Evolutionary conservation across 2,888 invertebrate species (phyloP), one percentile per base, ranked within the genome.

Genomic region (Physocephala rufipes): DNA sequence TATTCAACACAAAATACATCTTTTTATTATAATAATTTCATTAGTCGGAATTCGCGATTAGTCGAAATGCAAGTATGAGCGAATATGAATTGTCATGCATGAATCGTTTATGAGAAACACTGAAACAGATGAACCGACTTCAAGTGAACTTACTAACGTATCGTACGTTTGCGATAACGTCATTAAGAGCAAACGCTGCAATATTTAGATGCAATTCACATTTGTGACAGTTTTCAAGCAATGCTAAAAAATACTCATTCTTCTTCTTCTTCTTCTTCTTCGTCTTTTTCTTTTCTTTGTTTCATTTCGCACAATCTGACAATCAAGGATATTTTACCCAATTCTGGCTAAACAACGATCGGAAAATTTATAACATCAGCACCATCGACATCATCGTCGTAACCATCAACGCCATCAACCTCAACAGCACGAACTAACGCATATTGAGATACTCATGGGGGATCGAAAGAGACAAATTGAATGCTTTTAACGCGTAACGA

Each of bases 221-320:
- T 66, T 51, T 26, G 36, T 51, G 53, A 66, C 66, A 66, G 53
- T 53, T 53, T 66, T 66, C 21, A 53, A 49, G 45, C 66, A 66
- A 28, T 19, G 53, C 66, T 53, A 53, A 66, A 49, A 24, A 24
- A 21, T n/a, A 45, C 51, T n/a, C 36, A 4, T 36, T 36, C 36
- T 36, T n/a, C n/a, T n/a, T n/a, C n/a, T n/a, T n/a, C n/a, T n/a
- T n/a, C n/a, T n/a, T n/a, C n/a, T n/a, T n/a, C n/a, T n/a, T n/a
- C n/a, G n/a, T n/a, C n/a, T n/a, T n/a, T n/a, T n/a, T n/a, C n/a
- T n/a, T n/a, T n/a, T 16, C 28, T 24, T 21, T 65, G 53, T 53
- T 66, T 36, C 53, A 66, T 19, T 66, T 51, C 51, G 53, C 53
- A 49, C 30, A 66, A 66, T 45, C 66, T 66, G 66, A 66, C 66